Conservation (phyloP, 2,113 vertebrate species). For the Bostrychus sinensis region DNA sequence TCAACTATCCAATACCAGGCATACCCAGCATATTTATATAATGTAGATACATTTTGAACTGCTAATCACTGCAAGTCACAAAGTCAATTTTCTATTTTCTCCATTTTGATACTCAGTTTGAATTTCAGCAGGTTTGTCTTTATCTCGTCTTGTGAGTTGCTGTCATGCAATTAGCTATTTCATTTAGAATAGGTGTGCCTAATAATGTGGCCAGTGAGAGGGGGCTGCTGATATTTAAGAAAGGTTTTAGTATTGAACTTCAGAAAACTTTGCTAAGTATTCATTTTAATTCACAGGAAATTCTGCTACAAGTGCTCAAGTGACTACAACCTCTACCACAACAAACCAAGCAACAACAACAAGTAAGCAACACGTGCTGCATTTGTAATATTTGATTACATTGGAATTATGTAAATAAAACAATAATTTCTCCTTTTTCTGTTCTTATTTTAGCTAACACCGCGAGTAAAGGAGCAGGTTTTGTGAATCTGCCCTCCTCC, state of each 20-base stretch:
- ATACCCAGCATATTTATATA: no score
- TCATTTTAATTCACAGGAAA: background rate
- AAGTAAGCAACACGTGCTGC: background rate
- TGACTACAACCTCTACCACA: background rate
- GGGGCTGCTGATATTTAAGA: no score
- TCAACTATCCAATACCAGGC: no score
- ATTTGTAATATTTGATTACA: background rate
- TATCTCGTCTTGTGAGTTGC: no score
- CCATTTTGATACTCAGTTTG: no score
- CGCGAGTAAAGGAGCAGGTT: background rate
- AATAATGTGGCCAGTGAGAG: no score
- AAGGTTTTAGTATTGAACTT: background rate
- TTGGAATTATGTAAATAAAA: background rate
- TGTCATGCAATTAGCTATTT: no score
- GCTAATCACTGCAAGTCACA: no score
- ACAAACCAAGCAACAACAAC: background rate
- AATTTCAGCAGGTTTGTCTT: no score
- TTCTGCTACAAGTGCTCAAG: background rate
- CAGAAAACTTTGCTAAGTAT: background rate
- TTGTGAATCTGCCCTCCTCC: background rate
- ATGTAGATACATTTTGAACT: no score
- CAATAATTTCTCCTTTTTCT: background rate
- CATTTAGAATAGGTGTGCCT: no score
- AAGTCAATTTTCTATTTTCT: no score
- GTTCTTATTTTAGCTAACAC: slow-evolving; percentile 5